phyloP scores from a whole-genome alignment of 2,888 invertebrate species.

The Horisme vitalbata region DNA sequence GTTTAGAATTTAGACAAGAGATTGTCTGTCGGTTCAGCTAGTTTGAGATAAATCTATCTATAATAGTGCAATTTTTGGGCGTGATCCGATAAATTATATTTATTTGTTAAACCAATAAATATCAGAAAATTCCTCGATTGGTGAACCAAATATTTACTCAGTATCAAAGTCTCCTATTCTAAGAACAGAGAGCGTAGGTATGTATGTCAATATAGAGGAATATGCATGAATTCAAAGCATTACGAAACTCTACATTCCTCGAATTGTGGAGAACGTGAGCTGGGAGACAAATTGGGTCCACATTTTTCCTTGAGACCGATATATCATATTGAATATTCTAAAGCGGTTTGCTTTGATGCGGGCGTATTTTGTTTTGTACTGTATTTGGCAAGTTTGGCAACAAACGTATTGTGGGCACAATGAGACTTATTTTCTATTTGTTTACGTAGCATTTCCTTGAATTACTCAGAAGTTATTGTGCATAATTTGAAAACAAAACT shows the following conservation, averaged over 20 bases:
- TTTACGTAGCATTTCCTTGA: constrained; percentile 1
- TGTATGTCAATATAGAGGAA: constrained; percentile 49
- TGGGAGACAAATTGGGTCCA: constrained; percentile 57
- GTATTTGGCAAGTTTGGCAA: constrained; percentile 23
- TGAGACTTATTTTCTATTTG: constrained; percentile 12
- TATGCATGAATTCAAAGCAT: constrained; percentile 56
- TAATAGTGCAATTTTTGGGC: too few relatives aligned
- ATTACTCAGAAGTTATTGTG: background rate
- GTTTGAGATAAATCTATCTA: too few relatives aligned
- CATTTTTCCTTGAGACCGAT: constrained; percentile 54
- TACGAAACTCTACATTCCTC: constrained; percentile 58
- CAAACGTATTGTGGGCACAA: constrained; percentile 14
- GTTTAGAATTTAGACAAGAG: too few relatives aligned
- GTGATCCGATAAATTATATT: too few relatives aligned
- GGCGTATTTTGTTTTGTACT: constrained; percentile 28
- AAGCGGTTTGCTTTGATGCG: constrained; percentile 46
- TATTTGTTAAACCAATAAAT: too few relatives aligned
- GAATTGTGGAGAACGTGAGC: constrained; percentile 59
- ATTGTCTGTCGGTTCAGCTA: too few relatives aligned
- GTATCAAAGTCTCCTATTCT: constrained; percentile 24
- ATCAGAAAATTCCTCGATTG: too few relatives aligned
- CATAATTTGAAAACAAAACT: too few relatives aligned
- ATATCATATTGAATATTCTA: constrained; percentile 48
- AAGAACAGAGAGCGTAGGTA: constrained; percentile 35
- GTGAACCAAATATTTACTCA: constrained; percentile 29